A percentile compares a stretch with the other conserved stretches of the same genome.
Conservation (phyloP, 2,888 invertebrate species). For the Idaea aversata region DNA sequence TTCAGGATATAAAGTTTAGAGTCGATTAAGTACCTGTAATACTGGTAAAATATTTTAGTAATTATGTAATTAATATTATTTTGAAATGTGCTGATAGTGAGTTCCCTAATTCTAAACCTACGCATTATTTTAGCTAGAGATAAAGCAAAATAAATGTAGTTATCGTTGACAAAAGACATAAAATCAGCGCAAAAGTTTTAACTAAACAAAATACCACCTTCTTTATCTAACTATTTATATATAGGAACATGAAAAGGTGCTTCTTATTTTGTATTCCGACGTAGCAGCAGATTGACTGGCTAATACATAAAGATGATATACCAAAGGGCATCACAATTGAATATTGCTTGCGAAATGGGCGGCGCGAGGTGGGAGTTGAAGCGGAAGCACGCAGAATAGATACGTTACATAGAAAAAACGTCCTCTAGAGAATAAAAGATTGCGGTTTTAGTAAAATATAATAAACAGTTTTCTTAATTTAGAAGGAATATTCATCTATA, state of each 20-base stretch:
- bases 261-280: slow-evolving; percentile 15
- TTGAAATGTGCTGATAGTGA: too few relatives aligned
- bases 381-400: neutral
- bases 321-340: slow-evolving; percentile 62
- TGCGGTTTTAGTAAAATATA: too few relatives aligned
- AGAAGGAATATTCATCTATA: too few relatives aligned
- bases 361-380: slow-evolving; percentile 24
- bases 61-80: too few relatives aligned
- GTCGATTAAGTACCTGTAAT: too few relatives aligned
- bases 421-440: too few relatives aligned
- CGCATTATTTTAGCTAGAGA: too few relatives aligned
- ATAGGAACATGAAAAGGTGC: slow-evolving; percentile 6
- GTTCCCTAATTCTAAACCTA: too few relatives aligned
- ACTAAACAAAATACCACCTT: neutral
- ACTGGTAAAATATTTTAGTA: too few relatives aligned
- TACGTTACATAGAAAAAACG: neutral
- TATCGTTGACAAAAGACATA: neutral
- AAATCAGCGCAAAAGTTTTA: neutral
- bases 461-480: too few relatives aligned
- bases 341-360: slow-evolving; percentile 44
- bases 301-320: slow-evolving; percentile 60
- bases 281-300: slow-evolving; percentile 52
- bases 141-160: too few relatives aligned
- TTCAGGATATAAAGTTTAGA: too few relatives aligned
- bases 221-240: neutral